Conservation (phyloP, 2,113 vertebrate genomes). For the Okapia johnstoni region DNA sequence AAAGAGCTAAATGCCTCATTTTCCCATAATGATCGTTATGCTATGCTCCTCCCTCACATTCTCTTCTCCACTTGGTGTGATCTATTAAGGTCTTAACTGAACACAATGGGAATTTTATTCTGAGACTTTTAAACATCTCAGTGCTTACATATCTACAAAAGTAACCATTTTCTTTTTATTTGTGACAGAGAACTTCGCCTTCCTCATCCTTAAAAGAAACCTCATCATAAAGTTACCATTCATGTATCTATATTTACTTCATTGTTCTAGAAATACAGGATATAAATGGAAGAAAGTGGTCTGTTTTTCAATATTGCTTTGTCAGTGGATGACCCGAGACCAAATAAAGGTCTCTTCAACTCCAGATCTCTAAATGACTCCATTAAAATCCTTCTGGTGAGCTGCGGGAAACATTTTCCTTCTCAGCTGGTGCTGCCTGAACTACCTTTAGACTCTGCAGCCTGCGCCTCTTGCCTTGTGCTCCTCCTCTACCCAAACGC, state of each 20-base stretch:
- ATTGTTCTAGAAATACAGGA: not conserved
- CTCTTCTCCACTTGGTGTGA: not conserved
- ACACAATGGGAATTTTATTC: not conserved
- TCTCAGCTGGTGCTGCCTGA: not conserved
- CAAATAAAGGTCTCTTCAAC: not conserved
- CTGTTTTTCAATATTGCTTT: not conserved
- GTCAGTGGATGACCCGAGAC: not conserved
- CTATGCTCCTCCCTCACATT: not conserved
- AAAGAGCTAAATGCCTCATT: not conserved
- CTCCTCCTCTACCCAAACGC: not conserved
- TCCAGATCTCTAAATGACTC: not conserved
- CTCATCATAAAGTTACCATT: not conserved
- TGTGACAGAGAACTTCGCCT: not conserved
- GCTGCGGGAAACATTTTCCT: not conserved
- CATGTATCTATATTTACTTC: not conserved
- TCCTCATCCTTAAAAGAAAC: not conserved
- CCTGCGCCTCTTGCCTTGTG: not conserved
- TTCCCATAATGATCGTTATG: not conserved
- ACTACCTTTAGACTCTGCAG: not conserved
- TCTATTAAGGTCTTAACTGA: not conserved
- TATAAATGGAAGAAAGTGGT: not conserved
- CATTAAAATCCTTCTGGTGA: not conserved
- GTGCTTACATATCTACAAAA: not conserved
- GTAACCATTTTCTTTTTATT: not conserved
- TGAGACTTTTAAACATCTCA: not conserved